Base-by-base conservation (phyloP, 1,140 invertebrate genomes). In the Drosophila mojavensis region DNA sequence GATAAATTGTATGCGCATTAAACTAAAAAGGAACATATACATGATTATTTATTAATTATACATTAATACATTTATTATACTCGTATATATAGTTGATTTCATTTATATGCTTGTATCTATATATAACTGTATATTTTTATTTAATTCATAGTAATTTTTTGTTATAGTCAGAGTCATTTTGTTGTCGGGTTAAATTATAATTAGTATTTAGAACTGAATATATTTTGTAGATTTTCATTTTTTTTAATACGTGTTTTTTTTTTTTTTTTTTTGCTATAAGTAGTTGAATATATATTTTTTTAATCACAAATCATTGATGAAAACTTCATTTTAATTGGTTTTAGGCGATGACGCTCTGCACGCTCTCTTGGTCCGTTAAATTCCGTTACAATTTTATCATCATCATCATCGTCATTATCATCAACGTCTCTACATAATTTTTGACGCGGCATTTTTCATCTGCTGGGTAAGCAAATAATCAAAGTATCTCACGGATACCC, bases 291-390 rank as follows among this genome's bases (percentile, higher is more conserved):
- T 60, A 48, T 48, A 33, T 85, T 90, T 85, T 90, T 75, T 90
- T 72, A 91, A 91, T 91, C 89, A 91, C 89, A 91, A 91, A 91
- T 91, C 89, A 91, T 91, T 91, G 89, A 91, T 91, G 81, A 89
- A 91, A 91, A 91, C 89, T 82, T 80, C 77, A 79, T 75, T 85
- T 78, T 79, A 90, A 76, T 88, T 84, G 80, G 84, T 75, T 86
- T 89, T 89, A 78, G 84, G 84, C 84, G 84, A 89, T 74, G 83
- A 80, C 83, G 80, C 83, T 88, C 83, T 88, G 80, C 83, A 88
- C 84, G 84, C 85, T 89, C 77, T 88, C 84, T 88, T 88, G 84
- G 84, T 88, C 84, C 84, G 83, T 88, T 88, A 90, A 88, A 88
- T 88, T 88, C 80, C 80, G 77, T 89, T 88, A 78, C 77, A 84